These are phyloP conservation scores for Pharmacophagus antenor DNA, from an alignment of 2,888 invertebrate genomes.

Conservation along the genomic window DNA sequence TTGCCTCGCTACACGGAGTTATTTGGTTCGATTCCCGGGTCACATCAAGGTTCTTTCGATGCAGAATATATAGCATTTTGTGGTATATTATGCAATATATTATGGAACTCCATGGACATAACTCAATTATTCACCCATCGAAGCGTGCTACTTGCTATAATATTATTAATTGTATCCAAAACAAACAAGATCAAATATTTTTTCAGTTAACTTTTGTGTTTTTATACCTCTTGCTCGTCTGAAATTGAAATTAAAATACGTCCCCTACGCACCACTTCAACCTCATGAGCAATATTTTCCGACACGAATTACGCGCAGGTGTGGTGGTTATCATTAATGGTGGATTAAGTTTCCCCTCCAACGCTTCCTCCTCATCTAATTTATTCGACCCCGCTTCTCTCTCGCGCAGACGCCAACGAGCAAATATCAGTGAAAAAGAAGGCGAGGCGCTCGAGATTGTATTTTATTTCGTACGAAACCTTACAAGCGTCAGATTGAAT, in stretches of 20 bases:
- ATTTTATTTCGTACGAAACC: conserved; percentile 46
- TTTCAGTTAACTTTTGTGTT: too few species aligned
- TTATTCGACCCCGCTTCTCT: conserved; percentile 32
- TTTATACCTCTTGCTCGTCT: not conserved
- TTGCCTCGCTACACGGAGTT: too few species aligned
- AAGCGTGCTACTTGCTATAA: too few species aligned
- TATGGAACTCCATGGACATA: too few species aligned
- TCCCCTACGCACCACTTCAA: conserved; percentile 47
- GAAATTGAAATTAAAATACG: not conserved
- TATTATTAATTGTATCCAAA: too few species aligned
- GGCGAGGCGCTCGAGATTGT: conserved; percentile 33
- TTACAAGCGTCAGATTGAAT: conserved; percentile 42
- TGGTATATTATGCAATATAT: too few species aligned
- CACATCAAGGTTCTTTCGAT: too few species aligned
- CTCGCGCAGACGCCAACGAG: conserved; percentile 39
- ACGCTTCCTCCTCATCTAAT: conserved; percentile 42
- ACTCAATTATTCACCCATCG: too few species aligned
- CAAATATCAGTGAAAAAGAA: conserved; percentile 41
- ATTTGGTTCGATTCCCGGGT: too few species aligned
- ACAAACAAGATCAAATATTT: too few species aligned
- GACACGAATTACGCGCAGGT: conserved; percentile 62
- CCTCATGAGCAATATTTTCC: conserved; percentile 56
- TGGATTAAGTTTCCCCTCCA: conserved; percentile 58
- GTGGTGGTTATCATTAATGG: conserved; percentile 66
- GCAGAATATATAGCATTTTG: too few species aligned